phyloP scores from a whole-genome alignment of 2,888 invertebrate species.

The Trichopoda pennipes region DNA sequence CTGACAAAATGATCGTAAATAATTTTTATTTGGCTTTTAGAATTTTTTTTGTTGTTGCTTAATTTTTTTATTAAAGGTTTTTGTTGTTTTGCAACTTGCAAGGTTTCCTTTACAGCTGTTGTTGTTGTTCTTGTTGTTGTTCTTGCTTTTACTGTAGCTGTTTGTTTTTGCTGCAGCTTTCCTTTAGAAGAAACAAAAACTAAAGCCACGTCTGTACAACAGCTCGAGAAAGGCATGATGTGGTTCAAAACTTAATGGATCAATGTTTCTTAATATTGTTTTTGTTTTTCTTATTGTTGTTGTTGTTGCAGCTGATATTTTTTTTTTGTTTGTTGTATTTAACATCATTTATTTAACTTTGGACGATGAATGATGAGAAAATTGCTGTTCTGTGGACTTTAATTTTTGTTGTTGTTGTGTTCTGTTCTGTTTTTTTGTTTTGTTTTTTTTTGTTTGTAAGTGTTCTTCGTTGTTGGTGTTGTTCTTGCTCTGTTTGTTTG shows the following conservation, averaged over 20 bases:
- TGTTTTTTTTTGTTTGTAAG: conserved; percentile 41
- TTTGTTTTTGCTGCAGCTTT: conserved; percentile 53
- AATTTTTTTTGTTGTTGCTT: neutral
- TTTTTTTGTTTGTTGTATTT: conserved; percentile 32
- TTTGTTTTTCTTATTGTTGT: conserved; percentile 20
- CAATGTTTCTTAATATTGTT: conserved; percentile 24
- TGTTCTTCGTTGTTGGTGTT: conserved; percentile 6
- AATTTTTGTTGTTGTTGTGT: neutral
- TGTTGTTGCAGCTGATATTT: conserved; percentile 53
- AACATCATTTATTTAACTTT: conserved; percentile 32
- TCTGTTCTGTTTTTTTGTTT: conserved; percentile 15
- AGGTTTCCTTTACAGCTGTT: conserved; percentile 44
- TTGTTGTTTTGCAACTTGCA: conserved; percentile 60
- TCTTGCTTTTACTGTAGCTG: neutral
- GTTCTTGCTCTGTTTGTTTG: conserved; percentile 32
- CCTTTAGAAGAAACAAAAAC: neutral
- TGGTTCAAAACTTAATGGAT: conserved; percentile 53
- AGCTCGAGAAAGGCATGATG: conserved; percentile 32
- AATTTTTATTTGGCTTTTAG: conserved; percentile 75
- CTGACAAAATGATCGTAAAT: conserved; percentile 80
- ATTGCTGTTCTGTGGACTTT: conserved; percentile 36
- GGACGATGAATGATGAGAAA: conserved; percentile 58
- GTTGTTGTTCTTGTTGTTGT: conserved; percentile 27
- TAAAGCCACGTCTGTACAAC: conserved; percentile 32
- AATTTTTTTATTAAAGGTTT: conserved; percentile 40